Percentiles rank a stretch among this genome's conserved stretches.
Conservation (phyloP, 2,797 vertebrate species). For the Sandelia bainsii region DNA sequence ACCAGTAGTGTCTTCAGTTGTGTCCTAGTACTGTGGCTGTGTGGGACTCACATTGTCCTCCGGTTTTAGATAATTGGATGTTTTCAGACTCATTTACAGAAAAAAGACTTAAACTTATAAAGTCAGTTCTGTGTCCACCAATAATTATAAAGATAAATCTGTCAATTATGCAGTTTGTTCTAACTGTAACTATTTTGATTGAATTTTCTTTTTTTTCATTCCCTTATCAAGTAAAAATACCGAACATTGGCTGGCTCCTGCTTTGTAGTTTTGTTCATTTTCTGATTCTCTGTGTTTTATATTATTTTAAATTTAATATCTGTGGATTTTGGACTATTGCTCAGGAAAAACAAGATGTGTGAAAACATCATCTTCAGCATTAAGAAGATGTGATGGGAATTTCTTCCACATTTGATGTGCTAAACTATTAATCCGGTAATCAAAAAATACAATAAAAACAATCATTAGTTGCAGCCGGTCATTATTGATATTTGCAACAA, state of each 20-base stretch:
- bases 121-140: not conserved
- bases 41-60: not conserved
- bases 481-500: conserved; percentile 7
- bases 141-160: not conserved
- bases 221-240: not conserved
- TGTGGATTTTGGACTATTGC: not conserved
- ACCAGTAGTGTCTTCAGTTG: not conserved
- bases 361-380: not conserved
- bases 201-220: not conserved
- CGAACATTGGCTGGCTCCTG: not conserved
- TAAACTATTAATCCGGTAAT: not conserved
- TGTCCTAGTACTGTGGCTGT: conserved; percentile 4
- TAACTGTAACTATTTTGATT: not conserved
- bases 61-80: not conserved
- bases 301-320: not conserved
- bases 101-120: not conserved
- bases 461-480: not conserved
- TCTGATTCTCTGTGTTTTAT: not conserved
- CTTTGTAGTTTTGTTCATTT: not conserved
- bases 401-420: no score
- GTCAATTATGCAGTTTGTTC: not conserved
- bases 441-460: not conserved
- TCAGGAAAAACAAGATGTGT: not conserved
- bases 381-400: not conserved
- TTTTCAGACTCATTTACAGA: not conserved